These are phyloP conservation scores for Netelia melanura DNA, from an alignment of 2,888 invertebrate species.

Conservation along the genomic window DNA sequence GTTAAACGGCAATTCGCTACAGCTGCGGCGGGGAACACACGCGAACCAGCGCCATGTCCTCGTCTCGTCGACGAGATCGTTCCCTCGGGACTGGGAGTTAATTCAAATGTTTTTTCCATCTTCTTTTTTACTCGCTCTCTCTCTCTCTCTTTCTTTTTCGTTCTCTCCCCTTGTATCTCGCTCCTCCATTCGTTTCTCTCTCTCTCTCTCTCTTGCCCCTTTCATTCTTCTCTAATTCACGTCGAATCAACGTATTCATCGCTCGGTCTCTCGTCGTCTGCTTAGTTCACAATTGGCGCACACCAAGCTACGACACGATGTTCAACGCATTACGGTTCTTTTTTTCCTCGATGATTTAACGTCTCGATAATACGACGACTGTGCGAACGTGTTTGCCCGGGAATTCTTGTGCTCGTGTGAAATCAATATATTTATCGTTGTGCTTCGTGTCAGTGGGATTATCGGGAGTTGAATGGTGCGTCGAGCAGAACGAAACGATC, in stretches of 20 bases:
- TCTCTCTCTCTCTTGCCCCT: not conserved
- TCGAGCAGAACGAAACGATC: constrained; percentile 1
- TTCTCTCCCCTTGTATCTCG: constrained; percentile 30
- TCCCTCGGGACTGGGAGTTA: constrained; percentile 68
- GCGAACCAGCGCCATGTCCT: constrained; percentile 53
- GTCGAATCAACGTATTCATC: constrained; percentile 56
- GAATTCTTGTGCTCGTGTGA: not conserved
- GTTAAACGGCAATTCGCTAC: constrained; percentile 31
- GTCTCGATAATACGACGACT: constrained; percentile 8
- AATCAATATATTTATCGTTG: not conserved
- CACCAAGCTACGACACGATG: constrained; percentile 50
- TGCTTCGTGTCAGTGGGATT: not conserved
- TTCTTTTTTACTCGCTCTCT: constrained; percentile 44
- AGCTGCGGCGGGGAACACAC: constrained; percentile 52
- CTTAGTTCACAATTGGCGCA: constrained; percentile 57
- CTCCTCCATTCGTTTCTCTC: too few relatives aligned
- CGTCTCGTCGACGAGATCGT: constrained; percentile 54
- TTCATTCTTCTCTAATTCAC: constrained; percentile 46
- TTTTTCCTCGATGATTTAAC: constrained; percentile 27
- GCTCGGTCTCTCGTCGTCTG: constrained; percentile 58
- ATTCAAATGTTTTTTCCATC: constrained; percentile 55
- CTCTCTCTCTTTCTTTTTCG: constrained; percentile 16
- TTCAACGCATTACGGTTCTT: constrained; percentile 35
- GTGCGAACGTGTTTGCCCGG: not conserved
- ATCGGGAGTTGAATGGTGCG: not conserved